These are phyloP conservation scores for Laothoe populi DNA, from an alignment of 2,888 invertebrate species.

Conservation along the genomic window DNA sequence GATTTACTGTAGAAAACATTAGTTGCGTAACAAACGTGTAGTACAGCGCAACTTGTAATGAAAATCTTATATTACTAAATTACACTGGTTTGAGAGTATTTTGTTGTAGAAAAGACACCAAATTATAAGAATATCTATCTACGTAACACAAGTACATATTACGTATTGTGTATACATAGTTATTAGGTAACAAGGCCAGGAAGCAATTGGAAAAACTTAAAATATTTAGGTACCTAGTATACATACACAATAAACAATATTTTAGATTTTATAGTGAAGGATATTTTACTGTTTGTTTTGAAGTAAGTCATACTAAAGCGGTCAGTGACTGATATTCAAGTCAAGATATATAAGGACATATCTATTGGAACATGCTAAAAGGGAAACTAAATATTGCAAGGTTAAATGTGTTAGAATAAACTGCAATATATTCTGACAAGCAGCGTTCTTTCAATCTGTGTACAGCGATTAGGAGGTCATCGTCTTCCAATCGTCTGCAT, in stretches of 20 bases:
- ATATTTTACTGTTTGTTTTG: background rate
- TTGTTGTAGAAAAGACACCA: background rate
- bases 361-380: slow-evolving; percentile 34
- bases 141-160: background rate
- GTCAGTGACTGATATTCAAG: slow-evolving; percentile 7
- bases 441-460: background rate
- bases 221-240: no score
- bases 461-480: background rate
- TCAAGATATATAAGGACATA: slow-evolving; percentile 31
- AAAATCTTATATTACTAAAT: background rate
- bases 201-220: no score
- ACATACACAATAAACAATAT: background rate
- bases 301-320: background rate
- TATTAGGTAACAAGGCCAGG: background rate
- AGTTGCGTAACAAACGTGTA: background rate
- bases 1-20: background rate
- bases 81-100: background rate
- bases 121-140: background rate
- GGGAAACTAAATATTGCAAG: slow-evolving; percentile 31
- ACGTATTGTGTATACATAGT: background rate
- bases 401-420: slow-evolving; percentile 32
- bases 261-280: background rate
- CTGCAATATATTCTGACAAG: background rate
- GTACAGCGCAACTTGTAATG: background rate
- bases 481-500: no score